Evolutionary conservation across 2,113 vertebrate genomes (phyloP).

Genomic region (Crotophaga sulcirostris): DNA sequence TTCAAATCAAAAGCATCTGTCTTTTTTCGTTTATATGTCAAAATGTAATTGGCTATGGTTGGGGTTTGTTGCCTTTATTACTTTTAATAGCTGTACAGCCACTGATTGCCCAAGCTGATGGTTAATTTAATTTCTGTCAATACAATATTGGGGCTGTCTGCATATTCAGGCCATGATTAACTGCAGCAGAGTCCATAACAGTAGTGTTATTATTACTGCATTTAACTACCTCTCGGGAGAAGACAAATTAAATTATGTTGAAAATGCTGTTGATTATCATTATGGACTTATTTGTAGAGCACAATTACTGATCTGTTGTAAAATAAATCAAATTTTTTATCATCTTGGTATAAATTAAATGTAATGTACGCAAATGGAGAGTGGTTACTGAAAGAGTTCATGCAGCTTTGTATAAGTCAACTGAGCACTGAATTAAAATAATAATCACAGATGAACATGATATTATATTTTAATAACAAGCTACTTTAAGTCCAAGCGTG

Average conservation of each 20-base stretch:
- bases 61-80: slow-evolving; percentile 85
- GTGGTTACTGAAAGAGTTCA: slow-evolving; percentile 67
- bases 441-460: slow-evolving; percentile 64
- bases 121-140: slow-evolving; percentile 92
- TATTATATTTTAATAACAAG: slow-evolving; percentile 78
- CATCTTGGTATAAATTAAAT: slow-evolving; percentile 85
- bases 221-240: slow-evolving; percentile 89
- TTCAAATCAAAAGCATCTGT: slow-evolving; percentile 77
- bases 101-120: slow-evolving; percentile 86
- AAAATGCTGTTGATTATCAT: slow-evolving; percentile 92
- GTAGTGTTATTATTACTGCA: slow-evolving; percentile 85
- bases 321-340: slow-evolving; percentile 93
- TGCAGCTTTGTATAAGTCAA: slow-evolving; percentile 73
- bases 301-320: slow-evolving; percentile 91
- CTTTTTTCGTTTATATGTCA: slow-evolving; percentile 81
- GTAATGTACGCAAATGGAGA: slow-evolving; percentile 73
- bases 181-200: slow-evolving; percentile 84
- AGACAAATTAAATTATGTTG: slow-evolving; percentile 91
- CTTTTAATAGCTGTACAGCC: slow-evolving; percentile 86
- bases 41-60: slow-evolving; percentile 82
- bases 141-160: slow-evolving; percentile 90
- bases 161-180: slow-evolving; percentile 88
- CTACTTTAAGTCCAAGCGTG: slow-evolving; percentile 64
- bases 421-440: slow-evolving; percentile 73
- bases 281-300: slow-evolving; percentile 88